Conservation (phyloP, 2,113 vertebrate species). For the Tapirus terrestris region DNA sequence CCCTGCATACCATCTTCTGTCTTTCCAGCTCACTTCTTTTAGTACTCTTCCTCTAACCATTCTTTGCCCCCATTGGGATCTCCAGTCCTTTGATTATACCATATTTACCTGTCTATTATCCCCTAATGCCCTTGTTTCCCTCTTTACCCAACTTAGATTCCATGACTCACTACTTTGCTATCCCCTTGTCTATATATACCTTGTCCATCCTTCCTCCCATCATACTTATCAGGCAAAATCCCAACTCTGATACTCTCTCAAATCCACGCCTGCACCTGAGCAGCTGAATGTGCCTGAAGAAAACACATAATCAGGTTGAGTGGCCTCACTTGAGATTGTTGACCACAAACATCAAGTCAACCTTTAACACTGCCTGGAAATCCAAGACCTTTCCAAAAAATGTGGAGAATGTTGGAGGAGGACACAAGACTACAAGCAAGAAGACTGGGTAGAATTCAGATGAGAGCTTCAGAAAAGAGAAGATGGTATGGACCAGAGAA, state of each 20-base stretch:
- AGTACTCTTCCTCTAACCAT: background rate
- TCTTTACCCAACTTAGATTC: background rate
- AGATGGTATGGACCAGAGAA: background rate
- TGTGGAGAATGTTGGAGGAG: background rate
- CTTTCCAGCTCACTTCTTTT: background rate
- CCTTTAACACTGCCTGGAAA: constrained; percentile 14
- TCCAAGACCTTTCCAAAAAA: background rate
- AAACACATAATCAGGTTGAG: background rate
- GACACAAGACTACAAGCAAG: background rate
- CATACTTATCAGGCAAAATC: background rate
- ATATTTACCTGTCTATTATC: background rate
- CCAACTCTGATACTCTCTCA: background rate
- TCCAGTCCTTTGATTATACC: background rate
- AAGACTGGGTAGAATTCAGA: background rate
- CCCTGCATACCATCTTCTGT: background rate
- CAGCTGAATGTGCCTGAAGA: background rate
- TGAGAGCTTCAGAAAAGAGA: background rate
- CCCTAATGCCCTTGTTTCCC: background rate
- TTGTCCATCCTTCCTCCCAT: background rate
- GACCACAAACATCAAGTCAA: background rate
- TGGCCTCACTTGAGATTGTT: background rate
- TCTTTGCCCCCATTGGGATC: background rate
- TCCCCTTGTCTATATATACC: background rate
- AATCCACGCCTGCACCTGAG: background rate
- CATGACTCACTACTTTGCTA: background rate